These are phyloP conservation scores for Ypsolopha scabrella DNA, from an alignment of 2,888 invertebrate genomes.

Conservation along the genomic window DNA sequence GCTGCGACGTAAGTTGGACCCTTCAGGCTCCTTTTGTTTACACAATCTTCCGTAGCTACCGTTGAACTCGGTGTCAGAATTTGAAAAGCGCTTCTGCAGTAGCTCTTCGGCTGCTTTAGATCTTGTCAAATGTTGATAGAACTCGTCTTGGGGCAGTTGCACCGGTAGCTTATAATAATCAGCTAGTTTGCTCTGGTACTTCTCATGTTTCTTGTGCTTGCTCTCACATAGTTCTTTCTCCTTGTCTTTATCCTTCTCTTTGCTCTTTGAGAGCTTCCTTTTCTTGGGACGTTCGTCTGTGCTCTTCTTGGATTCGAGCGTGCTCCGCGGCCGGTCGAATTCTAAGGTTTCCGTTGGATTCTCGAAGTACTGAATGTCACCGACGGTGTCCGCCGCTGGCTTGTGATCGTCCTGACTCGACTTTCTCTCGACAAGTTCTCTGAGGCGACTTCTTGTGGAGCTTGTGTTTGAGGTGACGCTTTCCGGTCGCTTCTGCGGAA, in stretches of 20 bases:
- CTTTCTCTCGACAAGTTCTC: slow-evolving; percentile 66
- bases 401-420: slow-evolving; percentile 64
- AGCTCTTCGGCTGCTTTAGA: slow-evolving; percentile 61
- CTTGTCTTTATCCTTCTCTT: slow-evolving; percentile 37
- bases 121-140: slow-evolving; percentile 58
- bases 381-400: slow-evolving; percentile 57
- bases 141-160: slow-evolving; percentile 62
- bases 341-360: slow-evolving; percentile 64
- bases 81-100: slow-evolving; percentile 52
- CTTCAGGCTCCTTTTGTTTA: slow-evolving; percentile 61
- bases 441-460: slow-evolving; percentile 66
- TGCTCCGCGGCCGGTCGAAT: slow-evolving; percentile 52
- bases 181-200: slow-evolving; percentile 61
- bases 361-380: slow-evolving; percentile 64
- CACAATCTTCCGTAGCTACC: slow-evolving; percentile 61
- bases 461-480: slow-evolving; percentile 61
- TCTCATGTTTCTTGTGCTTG: slow-evolving; percentile 57
- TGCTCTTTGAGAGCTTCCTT: slow-evolving; percentile 48
- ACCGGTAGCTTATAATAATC: slow-evolving; percentile 60
- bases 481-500: slow-evolving; percentile 52
- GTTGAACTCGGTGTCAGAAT: slow-evolving; percentile 59
- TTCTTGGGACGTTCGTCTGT: slow-evolving; percentile 60
- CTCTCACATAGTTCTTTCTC: slow-evolving; percentile 24
- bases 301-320: slow-evolving; percentile 51
- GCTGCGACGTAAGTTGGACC: slow-evolving; percentile 73